Conservation (phyloP, 2,888 invertebrate genomes). For the Microplitis deprimator region DNA sequence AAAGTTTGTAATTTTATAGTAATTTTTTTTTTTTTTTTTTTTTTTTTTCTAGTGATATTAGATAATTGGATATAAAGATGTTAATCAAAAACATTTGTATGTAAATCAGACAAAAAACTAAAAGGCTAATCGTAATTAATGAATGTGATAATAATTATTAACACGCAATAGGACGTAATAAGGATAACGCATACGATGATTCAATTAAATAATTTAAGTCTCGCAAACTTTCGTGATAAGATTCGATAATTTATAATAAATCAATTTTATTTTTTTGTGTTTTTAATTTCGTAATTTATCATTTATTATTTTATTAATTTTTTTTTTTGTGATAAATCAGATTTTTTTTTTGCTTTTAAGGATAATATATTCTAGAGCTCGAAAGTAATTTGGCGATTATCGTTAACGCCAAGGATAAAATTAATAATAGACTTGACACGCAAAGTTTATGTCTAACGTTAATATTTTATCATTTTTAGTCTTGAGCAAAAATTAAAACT, state of each 20-base stretch:
- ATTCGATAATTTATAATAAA: slow-evolving; percentile 39
- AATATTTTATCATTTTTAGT: slow-evolving; percentile 32
- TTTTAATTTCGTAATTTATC: neutral
- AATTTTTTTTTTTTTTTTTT: neutral
- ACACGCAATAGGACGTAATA: slow-evolving; percentile 19
- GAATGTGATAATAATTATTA: slow-evolving; percentile 15
- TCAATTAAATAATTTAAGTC: slow-evolving; percentile 15
- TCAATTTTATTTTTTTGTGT: slow-evolving; percentile 39
- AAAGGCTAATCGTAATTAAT: slow-evolving; percentile 28
- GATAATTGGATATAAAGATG: neutral
- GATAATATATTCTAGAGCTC: neutral
- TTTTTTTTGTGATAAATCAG: slow-evolving; percentile 47
- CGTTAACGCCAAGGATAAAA: slow-evolving; percentile 54
- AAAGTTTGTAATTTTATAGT: neutral
- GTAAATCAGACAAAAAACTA: slow-evolving; percentile 24
- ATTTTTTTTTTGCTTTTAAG: slow-evolving; percentile 20
- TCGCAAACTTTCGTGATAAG: slow-evolving; percentile 39
- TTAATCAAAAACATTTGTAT: slow-evolving; percentile 11
- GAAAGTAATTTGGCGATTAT: slow-evolving; percentile 46
- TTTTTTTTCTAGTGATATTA: neutral
- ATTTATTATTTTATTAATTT: slow-evolving; percentile 36
- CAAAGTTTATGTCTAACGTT: slow-evolving; percentile 46
- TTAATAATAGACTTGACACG: slow-evolving; percentile 55
- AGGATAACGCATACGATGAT: neutral
- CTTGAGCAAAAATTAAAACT: neutral